These are phyloP conservation scores for Dermochelys coriacea DNA, from an alignment of 2,797 vertebrate genomes.

Conservation along the genomic window DNA sequence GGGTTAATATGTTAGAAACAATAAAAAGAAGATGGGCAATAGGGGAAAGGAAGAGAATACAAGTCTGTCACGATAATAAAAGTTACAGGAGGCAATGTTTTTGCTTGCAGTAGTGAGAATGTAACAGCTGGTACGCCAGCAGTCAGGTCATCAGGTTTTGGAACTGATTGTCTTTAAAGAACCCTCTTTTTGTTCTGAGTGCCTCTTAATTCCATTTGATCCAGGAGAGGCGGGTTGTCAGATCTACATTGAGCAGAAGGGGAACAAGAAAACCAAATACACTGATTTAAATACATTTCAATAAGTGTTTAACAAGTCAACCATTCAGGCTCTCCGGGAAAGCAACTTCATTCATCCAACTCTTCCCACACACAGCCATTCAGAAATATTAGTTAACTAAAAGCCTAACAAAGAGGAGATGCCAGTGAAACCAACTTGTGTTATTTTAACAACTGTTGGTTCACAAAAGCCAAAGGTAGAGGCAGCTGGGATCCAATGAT, in stretches of 20 bases:
- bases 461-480: constrained; percentile 16
- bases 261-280: constrained; percentile 60
- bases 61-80: rapidly evolving
- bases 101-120: constrained; percentile 78
- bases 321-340: constrained; percentile 53
- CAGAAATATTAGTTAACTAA: constrained; percentile 69
- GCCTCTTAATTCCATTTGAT: constrained; percentile 90
- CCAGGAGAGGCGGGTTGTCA: constrained; percentile 90
- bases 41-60: rapidly evolving
- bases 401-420: constrained; percentile 34
- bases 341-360: constrained; percentile 59
- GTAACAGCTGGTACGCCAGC: constrained; percentile 78
- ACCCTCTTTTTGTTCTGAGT: background rate
- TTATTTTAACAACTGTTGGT: constrained; percentile 64
- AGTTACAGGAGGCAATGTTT: rapidly evolving
- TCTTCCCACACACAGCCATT: constrained; percentile 52
- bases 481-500: constrained; percentile 62
- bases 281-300: constrained; percentile 79
- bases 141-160: constrained; percentile 8
- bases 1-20: background rate
- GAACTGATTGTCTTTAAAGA: background rate
- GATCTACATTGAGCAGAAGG: constrained; percentile 78
- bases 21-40: background rate
- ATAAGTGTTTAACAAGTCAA: constrained; percentile 77
- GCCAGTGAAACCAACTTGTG: constrained; percentile 44